Conservation (phyloP, 2,797 vertebrate species). For the Streptopelia turtur region DNA sequence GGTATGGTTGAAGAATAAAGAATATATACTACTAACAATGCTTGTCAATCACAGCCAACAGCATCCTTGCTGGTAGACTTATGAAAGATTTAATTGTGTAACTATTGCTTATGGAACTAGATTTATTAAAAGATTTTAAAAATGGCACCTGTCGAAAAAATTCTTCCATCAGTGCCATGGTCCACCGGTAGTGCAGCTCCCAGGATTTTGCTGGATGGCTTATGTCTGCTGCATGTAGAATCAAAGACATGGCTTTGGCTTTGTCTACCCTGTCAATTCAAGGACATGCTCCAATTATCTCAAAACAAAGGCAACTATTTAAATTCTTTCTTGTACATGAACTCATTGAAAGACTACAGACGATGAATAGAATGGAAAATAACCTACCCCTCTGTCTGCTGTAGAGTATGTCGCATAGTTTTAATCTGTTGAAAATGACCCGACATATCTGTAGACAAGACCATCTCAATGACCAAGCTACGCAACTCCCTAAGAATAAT, state of each 20-base stretch:
- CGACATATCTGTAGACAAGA: conserved; percentile 98
- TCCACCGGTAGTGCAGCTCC: conserved; percentile 95
- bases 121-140: conserved; percentile 46
- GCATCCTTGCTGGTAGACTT: background rate
- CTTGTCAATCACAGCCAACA: conserved; percentile 37
- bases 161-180: conserved; percentile 97
- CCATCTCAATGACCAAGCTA: conserved; percentile 96
- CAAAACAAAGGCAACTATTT: conserved; percentile 49
- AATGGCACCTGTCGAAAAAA: conserved; percentile 94
- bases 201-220: conserved; percentile 97
- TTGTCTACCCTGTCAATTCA: conserved; percentile 90
- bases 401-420: conserved; percentile 90
- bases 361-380: conserved; percentile 30
- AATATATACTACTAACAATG: background rate
- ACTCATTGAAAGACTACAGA: background rate
- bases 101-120: background rate
- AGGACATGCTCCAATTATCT: conserved; percentile 67
- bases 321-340: conserved; percentile 9
- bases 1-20: background rate
- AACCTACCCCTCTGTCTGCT: conserved; percentile 91
- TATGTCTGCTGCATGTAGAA: conserved; percentile 98
- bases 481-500: conserved; percentile 88
- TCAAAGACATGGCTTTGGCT: conserved; percentile 95
- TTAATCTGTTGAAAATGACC: conserved; percentile 99
- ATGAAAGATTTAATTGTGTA: background rate